Base-by-base conservation (phyloP, 1,140 invertebrate species). In the Bicyclus anynana region DNA sequence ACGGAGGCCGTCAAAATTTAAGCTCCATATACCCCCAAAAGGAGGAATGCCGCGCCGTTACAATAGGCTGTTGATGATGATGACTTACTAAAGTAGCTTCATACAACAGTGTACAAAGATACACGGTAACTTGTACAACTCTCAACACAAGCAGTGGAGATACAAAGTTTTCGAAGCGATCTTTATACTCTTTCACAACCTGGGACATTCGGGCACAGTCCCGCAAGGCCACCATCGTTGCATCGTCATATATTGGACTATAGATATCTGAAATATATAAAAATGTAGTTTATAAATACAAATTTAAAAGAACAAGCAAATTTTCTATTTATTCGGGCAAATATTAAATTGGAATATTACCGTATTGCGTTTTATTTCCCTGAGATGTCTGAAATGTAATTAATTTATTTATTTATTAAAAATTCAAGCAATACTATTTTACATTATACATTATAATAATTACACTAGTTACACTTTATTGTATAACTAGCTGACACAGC, bases 101-200 rank as follows among this genome's bases (percentile, higher is more conserved):
- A 59, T 85, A 87, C 16, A 87, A 54, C 23, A 87, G 62, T 0
- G 74, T 83, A 50, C 84, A 87, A 12, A 84, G 67, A 49, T 85
- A 87, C 29, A 87, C 53, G 0, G 84, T 87, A 52, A 83, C 80
- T 40, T 87, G 80, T 14, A 81, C 67, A 5, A 87, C 79, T 14
- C 80, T 55, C 4, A 87, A 23, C 37, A 62, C 82, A 5, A 87
- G 69, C 5, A 87, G 55, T 0, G 84, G 82, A 0, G 84, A 87
- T 12, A 80, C 76, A 48, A 87, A 83, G 0, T 33, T 52, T 53
- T 87, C 76, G 35, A 87, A 87, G 12, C 40, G 67, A 0, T 59
- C 47, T 14, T 77, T 79, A 29, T 71, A 85, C 6, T 52, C 38
- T 16, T 64, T 65, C 5, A 79, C 57, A 0, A 69, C 48, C 52